These are phyloP conservation scores for Acropora yongei DNA, from an alignment of 64 coral and sea anemone species.

Conservation along the genomic window DNA sequence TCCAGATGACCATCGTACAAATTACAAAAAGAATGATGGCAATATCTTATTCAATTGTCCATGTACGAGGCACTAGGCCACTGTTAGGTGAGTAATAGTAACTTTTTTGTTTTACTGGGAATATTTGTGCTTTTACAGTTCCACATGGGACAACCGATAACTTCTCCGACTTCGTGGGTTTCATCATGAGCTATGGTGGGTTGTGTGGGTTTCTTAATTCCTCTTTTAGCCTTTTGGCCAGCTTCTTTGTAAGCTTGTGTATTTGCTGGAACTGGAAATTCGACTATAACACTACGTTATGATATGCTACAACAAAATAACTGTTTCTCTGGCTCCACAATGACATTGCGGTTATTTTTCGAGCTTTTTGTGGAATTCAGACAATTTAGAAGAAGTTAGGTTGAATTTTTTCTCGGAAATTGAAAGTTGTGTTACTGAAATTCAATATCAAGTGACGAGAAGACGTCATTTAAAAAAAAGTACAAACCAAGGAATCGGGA, in stretches of 20 bases:
- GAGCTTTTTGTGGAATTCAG: conserved; percentile 30
- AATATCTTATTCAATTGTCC: conserved; percentile 12
- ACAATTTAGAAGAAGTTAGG: conserved; percentile 17
- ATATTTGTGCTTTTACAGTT: conserved; percentile 31
- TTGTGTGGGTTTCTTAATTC: conserved; percentile 25
- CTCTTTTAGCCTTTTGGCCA: conserved; percentile 18
- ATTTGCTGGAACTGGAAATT: conserved; percentile 30
- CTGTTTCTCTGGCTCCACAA: conserved; percentile 24
- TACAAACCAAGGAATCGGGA: background rate
- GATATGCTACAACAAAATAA: conserved; percentile 16
- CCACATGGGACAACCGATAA: background rate
- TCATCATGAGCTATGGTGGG: background rate
- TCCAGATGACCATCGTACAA: conserved; percentile 17
- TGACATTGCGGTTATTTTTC: conserved; percentile 29
- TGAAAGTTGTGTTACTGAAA: conserved; percentile 31
- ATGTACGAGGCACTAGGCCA: conserved; percentile 6
- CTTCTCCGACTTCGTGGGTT: conserved; percentile 1
- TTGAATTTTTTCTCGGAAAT: conserved; percentile 16
- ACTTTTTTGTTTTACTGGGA: conserved; percentile 12
- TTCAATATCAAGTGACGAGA: conserved; percentile 24
- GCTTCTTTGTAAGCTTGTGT: conserved; percentile 5
- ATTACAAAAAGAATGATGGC: conserved; percentile 4
- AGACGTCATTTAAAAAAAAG: conserved; percentile 6
- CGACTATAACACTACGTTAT: conserved; percentile 29
- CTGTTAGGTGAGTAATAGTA: conserved; percentile 15